phyloP scores from a whole-genome alignment of 2,888 invertebrate genomes.

The Ophioninae sp. region DNA sequence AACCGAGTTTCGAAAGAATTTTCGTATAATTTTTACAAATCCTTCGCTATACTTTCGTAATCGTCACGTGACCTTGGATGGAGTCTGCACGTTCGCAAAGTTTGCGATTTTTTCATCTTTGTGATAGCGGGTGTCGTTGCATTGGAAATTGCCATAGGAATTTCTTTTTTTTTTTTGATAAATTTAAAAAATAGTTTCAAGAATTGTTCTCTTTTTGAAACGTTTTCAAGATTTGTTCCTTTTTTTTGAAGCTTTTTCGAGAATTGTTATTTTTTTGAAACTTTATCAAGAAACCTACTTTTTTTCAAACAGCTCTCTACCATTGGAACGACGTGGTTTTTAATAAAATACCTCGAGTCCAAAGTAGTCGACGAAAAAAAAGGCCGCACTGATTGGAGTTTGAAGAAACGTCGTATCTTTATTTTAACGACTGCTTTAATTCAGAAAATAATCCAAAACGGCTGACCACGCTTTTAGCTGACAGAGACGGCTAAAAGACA shows the following conservation, averaged over 20 bases:
- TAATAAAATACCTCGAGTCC: background rate
- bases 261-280: background rate
- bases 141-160: background rate
- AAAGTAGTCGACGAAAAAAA: background rate
- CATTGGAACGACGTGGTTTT: background rate
- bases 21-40: conserved; percentile 10
- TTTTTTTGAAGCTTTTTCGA: background rate
- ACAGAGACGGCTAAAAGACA: conserved; percentile 14
- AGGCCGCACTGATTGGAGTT: background rate
- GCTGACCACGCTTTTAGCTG: background rate
- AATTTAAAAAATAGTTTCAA: background rate
- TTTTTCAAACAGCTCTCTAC: background rate
- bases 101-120: background rate
- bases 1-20: background rate
- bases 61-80: background rate
- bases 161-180: background rate
- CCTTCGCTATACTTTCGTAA: background rate
- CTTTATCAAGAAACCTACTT: background rate
- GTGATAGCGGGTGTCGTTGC: background rate
- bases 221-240: too few relatives aligned
- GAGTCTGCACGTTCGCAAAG: background rate
- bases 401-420: background rate
- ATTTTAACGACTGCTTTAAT: background rate
- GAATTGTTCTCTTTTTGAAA: background rate
- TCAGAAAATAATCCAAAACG: background rate